These are phyloP conservation scores for Tetheella fluctuosa DNA, from an alignment of 2,888 invertebrate genomes.

Conservation along the genomic window DNA sequence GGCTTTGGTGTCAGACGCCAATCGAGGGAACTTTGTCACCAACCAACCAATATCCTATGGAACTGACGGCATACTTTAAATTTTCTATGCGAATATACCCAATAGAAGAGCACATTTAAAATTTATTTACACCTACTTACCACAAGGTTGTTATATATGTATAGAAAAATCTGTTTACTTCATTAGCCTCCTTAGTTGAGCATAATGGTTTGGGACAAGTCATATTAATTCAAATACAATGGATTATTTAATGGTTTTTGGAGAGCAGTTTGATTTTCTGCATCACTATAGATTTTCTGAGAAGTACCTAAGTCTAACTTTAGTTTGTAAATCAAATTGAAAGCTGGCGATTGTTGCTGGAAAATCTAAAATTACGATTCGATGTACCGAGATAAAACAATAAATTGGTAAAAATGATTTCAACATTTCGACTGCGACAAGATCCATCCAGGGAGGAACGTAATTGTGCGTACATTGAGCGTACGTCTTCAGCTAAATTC, in stretches of 20 bases:
- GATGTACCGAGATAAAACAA: background rate
- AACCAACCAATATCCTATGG: background rate
- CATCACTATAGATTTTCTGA: background rate
- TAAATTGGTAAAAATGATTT: background rate
- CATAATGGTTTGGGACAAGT: too few species aligned
- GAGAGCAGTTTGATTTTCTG: background rate
- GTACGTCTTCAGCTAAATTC: background rate
- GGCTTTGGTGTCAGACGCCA: conserved; percentile 2
- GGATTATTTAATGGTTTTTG: background rate
- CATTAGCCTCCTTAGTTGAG: background rate
- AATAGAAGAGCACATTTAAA: background rate
- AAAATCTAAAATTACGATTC: background rate
- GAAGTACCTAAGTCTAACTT: background rate
- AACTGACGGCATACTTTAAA: conserved; percentile 1
- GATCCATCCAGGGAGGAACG: background rate
- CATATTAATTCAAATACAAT: background rate
- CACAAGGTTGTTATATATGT: background rate
- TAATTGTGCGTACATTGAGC: background rate
- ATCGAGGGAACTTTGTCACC: conserved; percentile 3
- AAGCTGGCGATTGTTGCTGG: background rate
- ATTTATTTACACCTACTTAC: background rate
- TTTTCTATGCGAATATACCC: background rate
- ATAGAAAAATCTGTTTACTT: background rate
- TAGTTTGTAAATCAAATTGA: background rate
- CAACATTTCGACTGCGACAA: background rate